phyloP scores from a whole-genome alignment of 2,113 vertebrate genomes.

The Onychostruthus taczanowskii region DNA sequence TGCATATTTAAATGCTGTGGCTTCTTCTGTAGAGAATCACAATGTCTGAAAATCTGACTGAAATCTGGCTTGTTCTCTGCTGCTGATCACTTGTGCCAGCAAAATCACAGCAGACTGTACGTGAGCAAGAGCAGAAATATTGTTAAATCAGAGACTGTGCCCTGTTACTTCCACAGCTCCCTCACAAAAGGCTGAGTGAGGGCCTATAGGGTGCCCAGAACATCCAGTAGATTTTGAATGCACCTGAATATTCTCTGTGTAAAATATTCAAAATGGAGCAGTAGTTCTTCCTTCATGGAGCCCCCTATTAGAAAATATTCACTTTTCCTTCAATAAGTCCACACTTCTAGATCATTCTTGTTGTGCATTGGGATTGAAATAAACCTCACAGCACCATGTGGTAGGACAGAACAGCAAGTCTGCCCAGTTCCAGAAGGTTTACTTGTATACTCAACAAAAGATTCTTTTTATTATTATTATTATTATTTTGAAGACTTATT shows the following conservation, averaged over 20 bases:
- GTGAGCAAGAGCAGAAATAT: neutral
- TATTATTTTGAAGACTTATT: neutral
- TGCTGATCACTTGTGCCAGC: neutral
- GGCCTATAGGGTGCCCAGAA: neutral
- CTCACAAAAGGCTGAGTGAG: neutral
- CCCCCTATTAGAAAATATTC: neutral
- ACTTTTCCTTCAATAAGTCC: neutral
- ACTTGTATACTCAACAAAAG: neutral
- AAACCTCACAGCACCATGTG: neutral
- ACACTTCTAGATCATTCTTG: neutral
- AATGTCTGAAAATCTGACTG: neutral
- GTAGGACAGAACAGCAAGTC: neutral
- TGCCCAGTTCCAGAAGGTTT: neutral
- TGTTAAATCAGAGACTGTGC: neutral
- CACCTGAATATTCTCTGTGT: neutral
- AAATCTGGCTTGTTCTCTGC: neutral
- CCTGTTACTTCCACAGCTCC: neutral
- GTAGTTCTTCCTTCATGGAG: neutral
- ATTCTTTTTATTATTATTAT: neutral
- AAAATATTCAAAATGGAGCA: neutral
- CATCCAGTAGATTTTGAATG: neutral
- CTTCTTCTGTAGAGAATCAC: neutral
- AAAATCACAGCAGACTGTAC: neutral
- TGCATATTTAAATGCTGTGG: neutral
- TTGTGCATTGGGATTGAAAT: neutral